Conservation (phyloP, 2,888 invertebrate genomes). For the Agrotis puta region DNA sequence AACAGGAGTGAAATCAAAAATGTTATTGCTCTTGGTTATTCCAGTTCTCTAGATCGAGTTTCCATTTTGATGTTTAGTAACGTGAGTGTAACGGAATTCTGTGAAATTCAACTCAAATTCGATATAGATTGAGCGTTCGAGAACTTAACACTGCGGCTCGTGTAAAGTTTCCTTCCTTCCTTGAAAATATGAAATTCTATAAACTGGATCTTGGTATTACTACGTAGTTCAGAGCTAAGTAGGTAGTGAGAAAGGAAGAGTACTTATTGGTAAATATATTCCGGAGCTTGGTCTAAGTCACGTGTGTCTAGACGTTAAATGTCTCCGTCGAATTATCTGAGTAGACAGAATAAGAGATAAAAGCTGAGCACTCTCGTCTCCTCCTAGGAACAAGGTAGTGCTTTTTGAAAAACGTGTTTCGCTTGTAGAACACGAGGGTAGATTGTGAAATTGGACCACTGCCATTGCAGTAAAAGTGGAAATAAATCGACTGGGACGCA, state of each 20-base stretch:
- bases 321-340: conserved; percentile 59
- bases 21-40: conserved; percentile 9
- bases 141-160: too few relatives aligned
- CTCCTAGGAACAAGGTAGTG: conserved; percentile 74
- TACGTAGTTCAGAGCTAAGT: conserved; percentile 26
- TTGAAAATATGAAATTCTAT: conserved; percentile 48
- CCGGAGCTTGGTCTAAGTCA: conserved; percentile 16
- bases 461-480: conserved; percentile 90
- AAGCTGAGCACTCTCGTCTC: conserved; percentile 64
- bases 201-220: conserved; percentile 33
- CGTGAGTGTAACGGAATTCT: conserved; percentile 21
- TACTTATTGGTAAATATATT: conserved; percentile 41
- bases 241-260: conserved; percentile 2
- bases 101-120: conserved; percentile 38
- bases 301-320: conserved; percentile 58
- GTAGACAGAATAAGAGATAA: conserved; percentile 71
- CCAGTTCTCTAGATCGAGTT: conserved; percentile 34
- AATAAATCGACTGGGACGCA: conserved; percentile 87
- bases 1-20: conserved; percentile 49
- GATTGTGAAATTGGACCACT: conserved; percentile 87
- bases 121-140: conserved; percentile 46
- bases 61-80: conserved; percentile 50
- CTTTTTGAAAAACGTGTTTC: conserved; percentile 85
- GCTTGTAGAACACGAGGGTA: conserved; percentile 83
- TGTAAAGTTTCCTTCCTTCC: conserved; percentile 30